Conservation (phyloP, 2,797 vertebrate genomes). For the Glyptemys insculpta region DNA sequence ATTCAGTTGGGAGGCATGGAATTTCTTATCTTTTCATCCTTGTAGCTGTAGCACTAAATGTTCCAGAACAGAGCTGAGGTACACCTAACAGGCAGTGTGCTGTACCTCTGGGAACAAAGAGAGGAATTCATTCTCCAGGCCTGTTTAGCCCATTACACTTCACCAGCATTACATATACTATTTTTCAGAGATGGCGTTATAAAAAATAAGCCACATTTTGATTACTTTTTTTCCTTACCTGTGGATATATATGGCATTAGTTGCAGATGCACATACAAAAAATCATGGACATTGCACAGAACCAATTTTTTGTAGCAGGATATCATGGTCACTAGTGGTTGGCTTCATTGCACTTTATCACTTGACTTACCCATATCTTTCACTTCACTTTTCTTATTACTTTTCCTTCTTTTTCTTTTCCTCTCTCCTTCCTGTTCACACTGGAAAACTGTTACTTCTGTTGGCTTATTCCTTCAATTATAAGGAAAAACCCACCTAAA, state of each 20-base stretch:
- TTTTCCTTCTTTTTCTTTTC: slow-evolving; percentile 58
- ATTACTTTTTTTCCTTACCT: background rate
- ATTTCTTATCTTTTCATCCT: background rate
- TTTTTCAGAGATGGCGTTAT: background rate
- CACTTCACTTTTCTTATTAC: slow-evolving; percentile 52
- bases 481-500: slow-evolving; percentile 89
- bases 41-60: background rate
- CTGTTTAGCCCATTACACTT: background rate
- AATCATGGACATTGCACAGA: background rate
- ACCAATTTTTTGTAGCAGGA: background rate
- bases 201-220: background rate
- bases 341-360: background rate
- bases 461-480: slow-evolving; percentile 73
- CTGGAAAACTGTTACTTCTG: slow-evolving; percentile 75
- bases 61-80: background rate
- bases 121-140: background rate
- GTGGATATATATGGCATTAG: background rate
- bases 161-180: accelerated
- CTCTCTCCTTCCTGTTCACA: slow-evolving; percentile 61
- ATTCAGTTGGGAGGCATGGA: background rate
- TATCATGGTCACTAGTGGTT: background rate
- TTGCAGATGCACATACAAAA: background rate
- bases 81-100: background rate
- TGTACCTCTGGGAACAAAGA: background rate
- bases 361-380: background rate